Base-by-base conservation (phyloP, 2,888 invertebrate genomes). In the Agonopterix heracliana region DNA sequence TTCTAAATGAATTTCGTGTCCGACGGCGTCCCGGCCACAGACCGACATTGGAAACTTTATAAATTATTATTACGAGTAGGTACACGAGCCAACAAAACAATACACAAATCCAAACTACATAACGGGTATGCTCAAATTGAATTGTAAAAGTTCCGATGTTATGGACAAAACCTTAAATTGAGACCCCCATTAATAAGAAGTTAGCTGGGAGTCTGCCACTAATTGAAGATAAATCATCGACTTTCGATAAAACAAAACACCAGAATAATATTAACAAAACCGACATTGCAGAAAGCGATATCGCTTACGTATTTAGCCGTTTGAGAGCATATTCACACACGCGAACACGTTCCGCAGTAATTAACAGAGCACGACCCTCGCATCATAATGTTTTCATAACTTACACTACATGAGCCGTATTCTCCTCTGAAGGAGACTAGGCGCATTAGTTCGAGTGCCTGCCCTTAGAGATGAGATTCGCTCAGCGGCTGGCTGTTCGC, bases 1-100 rank as follows among this genome's bases (percentile, higher is more conserved):
- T 62, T 71, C 71, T 68, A 77, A 81, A 80, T 80, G 74, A 80
- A 79, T 77, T 76, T 70, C 63, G 67, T 69, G 74, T 71, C 76
- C 66, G 65, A 63, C 68, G 68, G 65, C 71, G 69, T 64, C 68
- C 69, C 26, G 63, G 65, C 74, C 72, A 71, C 74, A 66, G 61
- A 63, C 41, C 48, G 54, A 67, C 77, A 74, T 71, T 68, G 65
- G 64, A 70, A 78, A 79, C 78, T 79, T 78, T 74, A 71, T 74
- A 78, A 79, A 79, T 78, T 76, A 79, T 77, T 76, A 77, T 76
- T 66, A 72, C 73, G 69, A 55, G 58, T n/a, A n/a, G n/a, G n/a
- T 53, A 59, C 55, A 66, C 66, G 68, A 38, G 47, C 45, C 38
- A 38, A 73, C 74, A 74, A 77, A 77, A 78, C 76, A 77, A 72